Base-by-base conservation (phyloP, 2,113 vertebrate genomes). In the Eira barbara region DNA sequence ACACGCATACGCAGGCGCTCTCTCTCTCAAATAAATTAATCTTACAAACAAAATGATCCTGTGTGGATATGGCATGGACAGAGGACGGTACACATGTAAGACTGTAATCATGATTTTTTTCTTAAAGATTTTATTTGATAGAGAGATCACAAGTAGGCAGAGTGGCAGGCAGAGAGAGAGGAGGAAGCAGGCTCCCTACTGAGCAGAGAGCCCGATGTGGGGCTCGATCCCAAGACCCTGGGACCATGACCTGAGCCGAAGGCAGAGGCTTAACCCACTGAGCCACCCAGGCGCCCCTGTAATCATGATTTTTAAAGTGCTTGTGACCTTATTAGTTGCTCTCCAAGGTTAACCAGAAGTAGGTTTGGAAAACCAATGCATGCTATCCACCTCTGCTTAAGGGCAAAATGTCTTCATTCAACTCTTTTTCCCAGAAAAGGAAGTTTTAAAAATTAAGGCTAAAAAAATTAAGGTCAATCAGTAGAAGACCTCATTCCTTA, bases 11-110 rank as follows among this genome's bases (percentile, higher is more conserved):
- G 4, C 59, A 63, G 23, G 59, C 34, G 8, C 14, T 67, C 67
- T 20, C 65, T 67, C 67, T 69, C 18, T 36, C 67, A 69, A 20
- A 69, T 36, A 69, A n/a, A 69, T 20, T 10, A 69, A 69, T 69
- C 34, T 69, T 69, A 36, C n/a, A 69, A 36, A n/a, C 80, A 65
- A 69, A 69, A 69, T 21, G 67, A 69, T 36, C n/a, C 31, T 4
- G 12, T 3, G 39, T 8, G 45, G 47, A 27, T 6, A 5, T 34
- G 94, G 65, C 42, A 25, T 21, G 80, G 18, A 7, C 39, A 57
- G 21, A 52, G 61, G 42, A 49, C 20, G 45, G 49, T 34, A 0
- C 0, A 7, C 31, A 0, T 4, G 6, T 0, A 0, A 93, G 8
- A 2, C 2, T 65, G 0, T 29, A 47, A 34, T 0, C 9, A 27